Base-by-base conservation (phyloP, 2,797 vertebrate species). In the Pterois miles region DNA sequence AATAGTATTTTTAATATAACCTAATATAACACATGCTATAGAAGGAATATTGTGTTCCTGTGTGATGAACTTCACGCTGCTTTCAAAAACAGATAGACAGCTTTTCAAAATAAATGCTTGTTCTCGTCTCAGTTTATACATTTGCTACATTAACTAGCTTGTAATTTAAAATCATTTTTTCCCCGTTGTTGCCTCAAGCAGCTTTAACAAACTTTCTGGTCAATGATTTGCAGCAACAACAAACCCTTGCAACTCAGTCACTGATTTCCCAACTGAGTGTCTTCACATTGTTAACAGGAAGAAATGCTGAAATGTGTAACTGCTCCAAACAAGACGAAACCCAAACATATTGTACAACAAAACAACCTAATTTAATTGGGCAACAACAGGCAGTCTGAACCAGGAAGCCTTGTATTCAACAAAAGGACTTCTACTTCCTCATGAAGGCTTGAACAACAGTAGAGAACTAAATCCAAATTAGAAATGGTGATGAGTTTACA, bases 191-290 rank as follows among this genome's bases (percentile, higher is more conserved):
- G 40, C 52, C 43, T 48, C 4, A 36, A 52, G n/a, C 34, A 56
- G 14, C 11, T 64, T 75, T 43, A 57, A 72, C 6, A 58, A 3
- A 65, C 16, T 57, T 56, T 25, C 18, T 46, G 33, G 72, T 88
- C 74, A 87, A 83, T 86, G 70, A 89, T 91, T 87, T 80, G 57
- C 74, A 76, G n/a, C 33, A 71, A 31, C 11, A 68, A 64, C 18
- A 48, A 43, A n/a, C 29, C 5, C 16, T 6, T 1, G 10, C 5
- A 46, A 7, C 7, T 33, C 7, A 34, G 52, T 52, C 33, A 74
- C 25, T 60, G 22, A 65, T 81, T 82, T 78, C 40, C 14, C 27
- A 74, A 80, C 9, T 4, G 25, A 36, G 29, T 58, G 74, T 66
- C 68, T 18, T 22, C 57, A 77, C n/a, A 31, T 29, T 27, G 33